Conservation (phyloP, 92 coral and sea anemone genomes). For the Epizoanthus ramosus region DNA sequence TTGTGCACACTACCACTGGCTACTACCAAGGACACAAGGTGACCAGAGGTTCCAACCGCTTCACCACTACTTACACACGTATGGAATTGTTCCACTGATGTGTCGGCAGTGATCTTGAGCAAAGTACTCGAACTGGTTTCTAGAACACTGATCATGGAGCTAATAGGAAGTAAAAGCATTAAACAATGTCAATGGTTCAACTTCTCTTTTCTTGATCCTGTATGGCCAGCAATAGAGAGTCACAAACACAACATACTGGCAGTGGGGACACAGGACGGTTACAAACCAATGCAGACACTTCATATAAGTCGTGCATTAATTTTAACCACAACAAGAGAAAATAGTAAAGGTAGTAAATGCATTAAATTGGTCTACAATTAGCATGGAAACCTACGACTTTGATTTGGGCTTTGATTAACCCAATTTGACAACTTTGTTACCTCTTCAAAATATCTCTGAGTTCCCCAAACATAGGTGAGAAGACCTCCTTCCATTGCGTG, state of each 20-base stretch:
- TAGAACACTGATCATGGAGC: slow-evolving; percentile 31
- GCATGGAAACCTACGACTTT: background rate
- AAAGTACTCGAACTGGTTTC: slow-evolving; percentile 68
- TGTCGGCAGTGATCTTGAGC: slow-evolving; percentile 57
- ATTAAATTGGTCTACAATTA: too few species aligned
- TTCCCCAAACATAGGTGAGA: slow-evolving; percentile 63
- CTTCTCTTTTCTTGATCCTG: too few species aligned
- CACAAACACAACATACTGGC: too few species aligned
- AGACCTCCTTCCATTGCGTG: slow-evolving; percentile 83
- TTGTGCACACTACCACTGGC: slow-evolving; percentile 67
- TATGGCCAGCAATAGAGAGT: too few species aligned
- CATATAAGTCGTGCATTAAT: too few species aligned
- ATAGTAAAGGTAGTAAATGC: too few species aligned
- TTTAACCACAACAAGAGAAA: too few species aligned
- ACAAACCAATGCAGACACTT: too few species aligned
- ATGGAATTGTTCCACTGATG: slow-evolving; percentile 54
- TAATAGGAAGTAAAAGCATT: too few species aligned
- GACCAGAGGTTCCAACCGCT: slow-evolving; percentile 73
- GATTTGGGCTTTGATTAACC: background rate
- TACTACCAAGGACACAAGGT: slow-evolving; percentile 75
- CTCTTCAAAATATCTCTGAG: slow-evolving; percentile 64
- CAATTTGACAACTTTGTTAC: slow-evolving; percentile 21
- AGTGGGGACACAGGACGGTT: too few species aligned
- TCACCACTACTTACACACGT: slow-evolving; percentile 52
- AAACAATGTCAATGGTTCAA: too few species aligned